Conservation (phyloP, 2,797 vertebrate species). For the Miichthys miiuy region DNA sequence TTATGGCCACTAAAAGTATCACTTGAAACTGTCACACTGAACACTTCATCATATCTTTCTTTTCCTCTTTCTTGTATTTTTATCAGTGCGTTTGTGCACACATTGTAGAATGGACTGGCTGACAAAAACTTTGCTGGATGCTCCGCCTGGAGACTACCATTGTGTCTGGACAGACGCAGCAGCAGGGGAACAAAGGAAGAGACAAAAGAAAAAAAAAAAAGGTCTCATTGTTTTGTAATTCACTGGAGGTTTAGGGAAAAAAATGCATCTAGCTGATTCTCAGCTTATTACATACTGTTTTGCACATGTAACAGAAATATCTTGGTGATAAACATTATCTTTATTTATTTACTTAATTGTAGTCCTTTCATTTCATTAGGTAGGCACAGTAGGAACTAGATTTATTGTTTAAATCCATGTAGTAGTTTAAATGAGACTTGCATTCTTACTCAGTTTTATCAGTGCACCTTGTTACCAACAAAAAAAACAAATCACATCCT, state of each 20-base stretch:
- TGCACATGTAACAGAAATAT: neutral
- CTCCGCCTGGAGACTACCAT: conserved; percentile 57
- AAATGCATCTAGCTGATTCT: neutral
- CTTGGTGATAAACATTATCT: neutral
- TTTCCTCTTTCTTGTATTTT: neutral
- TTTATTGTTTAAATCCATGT: neutral
- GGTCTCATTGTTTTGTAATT: conserved; percentile 45
- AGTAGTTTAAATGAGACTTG: neutral
- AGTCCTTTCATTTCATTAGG: neutral
- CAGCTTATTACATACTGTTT: neutral
- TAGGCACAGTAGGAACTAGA: neutral
- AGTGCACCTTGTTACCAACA: neutral
- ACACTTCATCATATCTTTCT: neutral
- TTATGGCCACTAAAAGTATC: neutral
- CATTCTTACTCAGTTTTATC: neutral
- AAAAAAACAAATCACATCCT: neutral
- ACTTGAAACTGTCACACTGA: neutral
- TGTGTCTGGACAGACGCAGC: conserved; percentile 75
- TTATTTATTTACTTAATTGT: neutral
- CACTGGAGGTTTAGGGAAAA: conserved; percentile 24
- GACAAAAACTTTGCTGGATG: conserved; percentile 61
- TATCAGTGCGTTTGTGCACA: conserved; percentile 9
- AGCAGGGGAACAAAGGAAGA: conserved; percentile 71
- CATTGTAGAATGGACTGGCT: neutral
- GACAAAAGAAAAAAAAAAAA: conserved; percentile 40